Percentiles rank a stretch among this genome's conserved stretches.
These are phyloP conservation scores for Rosalia funebris DNA, from an alignment of 2,888 invertebrate species.

Conservation along the genomic window DNA sequence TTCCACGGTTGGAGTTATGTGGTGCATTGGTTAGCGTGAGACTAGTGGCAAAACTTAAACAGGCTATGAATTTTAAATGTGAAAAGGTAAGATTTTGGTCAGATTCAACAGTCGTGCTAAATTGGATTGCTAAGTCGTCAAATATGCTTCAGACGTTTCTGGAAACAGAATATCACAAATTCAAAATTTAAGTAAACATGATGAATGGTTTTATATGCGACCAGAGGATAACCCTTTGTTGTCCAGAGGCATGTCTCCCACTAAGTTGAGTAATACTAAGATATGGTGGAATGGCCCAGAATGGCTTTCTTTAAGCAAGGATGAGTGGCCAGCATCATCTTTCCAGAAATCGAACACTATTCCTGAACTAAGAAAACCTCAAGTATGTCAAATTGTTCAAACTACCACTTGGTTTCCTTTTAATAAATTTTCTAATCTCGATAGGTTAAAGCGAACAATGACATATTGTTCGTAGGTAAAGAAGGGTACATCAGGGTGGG, in stretches of 20 bases:
- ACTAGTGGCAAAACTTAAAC: not conserved
- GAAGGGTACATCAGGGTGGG: not conserved
- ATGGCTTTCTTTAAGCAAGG: slow-evolving; percentile 8
- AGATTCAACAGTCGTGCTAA: slow-evolving; percentile 16
- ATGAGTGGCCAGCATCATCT: not conserved
- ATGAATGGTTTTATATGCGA: slow-evolving; percentile 20
- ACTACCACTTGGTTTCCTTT: not conserved
- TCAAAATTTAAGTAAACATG: slow-evolving; percentile 5
- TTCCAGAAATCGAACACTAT: not conserved
- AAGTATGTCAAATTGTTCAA: not conserved
- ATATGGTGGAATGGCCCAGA: slow-evolving; percentile 27
- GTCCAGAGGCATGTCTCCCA: slow-evolving; percentile 17
- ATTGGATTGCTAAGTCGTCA: slow-evolving; percentile 19
- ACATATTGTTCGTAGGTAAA: not conserved
- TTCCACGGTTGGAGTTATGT: no score
- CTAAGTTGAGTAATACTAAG: not conserved
- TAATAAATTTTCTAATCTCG: slow-evolving; percentile 2
- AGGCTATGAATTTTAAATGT: not conserved
- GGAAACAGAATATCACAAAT: slow-evolving; percentile 26
- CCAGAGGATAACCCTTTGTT: slow-evolving; percentile 20
- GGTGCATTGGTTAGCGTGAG: not conserved
- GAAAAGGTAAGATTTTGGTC: slow-evolving; percentile 4
- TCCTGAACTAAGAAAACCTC: slow-evolving; percentile 2
- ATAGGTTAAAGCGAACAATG: not conserved
- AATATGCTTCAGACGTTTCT: slow-evolving; percentile 17